Evolutionary conservation across 2,113 vertebrate species (phyloP), one percentile per base, ranked within the genome.

Genomic region (Eclectus roratus): DNA sequence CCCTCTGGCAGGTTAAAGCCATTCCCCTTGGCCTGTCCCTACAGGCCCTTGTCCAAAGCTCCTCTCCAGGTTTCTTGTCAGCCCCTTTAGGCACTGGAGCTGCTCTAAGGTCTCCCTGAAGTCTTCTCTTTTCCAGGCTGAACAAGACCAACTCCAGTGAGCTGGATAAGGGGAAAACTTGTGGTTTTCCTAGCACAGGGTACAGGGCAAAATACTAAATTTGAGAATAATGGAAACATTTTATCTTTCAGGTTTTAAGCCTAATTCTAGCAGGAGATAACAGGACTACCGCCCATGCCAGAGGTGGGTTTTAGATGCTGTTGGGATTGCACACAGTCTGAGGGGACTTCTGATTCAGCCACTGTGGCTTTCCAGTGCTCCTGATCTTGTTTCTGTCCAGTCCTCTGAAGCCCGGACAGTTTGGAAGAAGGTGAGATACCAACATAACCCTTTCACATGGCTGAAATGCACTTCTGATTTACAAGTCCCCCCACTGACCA

Each of bases 261-360:
- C 50, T 66, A 5, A 31, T 53, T 66, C 47, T 64, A 71, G 16
- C 14, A 85, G 85, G 31, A 52, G 21, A 16, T 72, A 73, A 68
- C 1, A 4, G 35, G 11, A 61, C 9, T 85, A 47, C 31, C 50
- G 21, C 29, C 29, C 0, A 0, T 33, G 52, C 81, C 56, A 37
- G 47, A 80, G 56, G 35, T 60, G 44, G n/a, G 11, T 1, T 69
- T 82, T 31, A 21, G 39, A 13, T 50, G 61, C 35, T 85, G 31
- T 9, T 78, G 47, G 74, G 80, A 50, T 31, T 41, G 15, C 1
- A 4, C n/a, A 17, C 12, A 10, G 6, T 24, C 24, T 5, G 1
- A 39, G 24, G 41, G 23, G 24, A 63, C 29, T 13, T 49, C 11
- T 29, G 35, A 27, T 43, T 50, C 61, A 64, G 43, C 14, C 18